These are phyloP conservation scores for Clarias platycephalus DNA, from an alignment of 2,797 vertebrate genomes.

Conservation along the genomic window DNA sequence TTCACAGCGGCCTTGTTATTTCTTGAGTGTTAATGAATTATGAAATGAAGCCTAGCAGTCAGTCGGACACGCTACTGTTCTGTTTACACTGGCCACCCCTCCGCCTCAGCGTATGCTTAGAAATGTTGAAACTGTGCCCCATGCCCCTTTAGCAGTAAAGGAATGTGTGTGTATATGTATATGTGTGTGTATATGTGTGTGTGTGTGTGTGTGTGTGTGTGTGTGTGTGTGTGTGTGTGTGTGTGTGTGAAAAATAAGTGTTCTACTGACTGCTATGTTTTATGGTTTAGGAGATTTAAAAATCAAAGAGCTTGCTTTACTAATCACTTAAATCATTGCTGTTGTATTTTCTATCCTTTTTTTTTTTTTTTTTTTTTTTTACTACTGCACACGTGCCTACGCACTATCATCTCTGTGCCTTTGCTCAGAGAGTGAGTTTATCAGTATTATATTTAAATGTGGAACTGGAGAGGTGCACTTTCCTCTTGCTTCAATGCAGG, in stretches of 20 bases:
- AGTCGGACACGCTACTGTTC: conserved; percentile 82
- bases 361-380: conserved; percentile 65
- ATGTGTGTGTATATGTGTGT: neutral
- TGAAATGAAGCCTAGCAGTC: conserved; percentile 79
- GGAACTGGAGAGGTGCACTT: conserved; percentile 71
- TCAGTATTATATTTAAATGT: conserved; percentile 82
- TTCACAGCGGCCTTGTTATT: conserved; percentile 79
- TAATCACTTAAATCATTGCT: conserved; percentile 89
- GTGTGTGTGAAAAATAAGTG: conserved; percentile 55
- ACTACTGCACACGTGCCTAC: conserved; percentile 79
- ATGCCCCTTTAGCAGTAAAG: neutral
- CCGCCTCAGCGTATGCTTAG: conserved; percentile 20
- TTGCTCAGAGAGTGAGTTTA: conserved; percentile 73
- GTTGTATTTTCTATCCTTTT: conserved; percentile 74
- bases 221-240: neutral
- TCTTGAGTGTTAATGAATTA: conserved; percentile 63
- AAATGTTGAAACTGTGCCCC: conserved; percentile 1
- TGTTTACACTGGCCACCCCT: conserved; percentile 57
- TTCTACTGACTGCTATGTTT: conserved; percentile 87
- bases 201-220: too few relatives aligned
- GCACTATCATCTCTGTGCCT: conserved; percentile 77
- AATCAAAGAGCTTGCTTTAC: conserved; percentile 79
- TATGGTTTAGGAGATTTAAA: conserved; percentile 57
- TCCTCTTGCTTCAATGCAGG: conserved; percentile 75
- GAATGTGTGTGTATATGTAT: neutral